Percentiles rank a stretch among this genome's conserved stretches.
phyloP scores from a whole-genome alignment of 1,140 invertebrate species.

The Drosophila melanica region DNA sequence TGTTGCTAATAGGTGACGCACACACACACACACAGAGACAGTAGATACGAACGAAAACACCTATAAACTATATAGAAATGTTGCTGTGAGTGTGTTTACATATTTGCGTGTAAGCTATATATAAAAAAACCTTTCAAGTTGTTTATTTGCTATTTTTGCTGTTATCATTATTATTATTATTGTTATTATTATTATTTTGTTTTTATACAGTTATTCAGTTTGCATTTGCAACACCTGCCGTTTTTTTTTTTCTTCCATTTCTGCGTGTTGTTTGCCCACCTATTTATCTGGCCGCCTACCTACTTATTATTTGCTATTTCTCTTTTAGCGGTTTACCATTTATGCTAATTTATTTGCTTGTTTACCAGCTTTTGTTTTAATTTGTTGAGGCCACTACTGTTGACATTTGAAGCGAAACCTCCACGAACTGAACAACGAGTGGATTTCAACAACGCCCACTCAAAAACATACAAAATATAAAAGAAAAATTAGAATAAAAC shows the following conservation, averaged over 20 bases:
- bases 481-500: not conserved
- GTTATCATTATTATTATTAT: conserved; percentile 29
- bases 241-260: no score
- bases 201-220: conserved; percentile 45
- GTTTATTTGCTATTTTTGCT: conserved; percentile 28
- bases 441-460: conserved; percentile 50
- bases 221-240: conserved; percentile 72
- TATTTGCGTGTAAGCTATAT: not conserved
- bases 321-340: conserved; percentile 61
- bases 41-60: not conserved
- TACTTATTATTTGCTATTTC: conserved; percentile 39
- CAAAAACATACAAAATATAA: not conserved
- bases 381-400: conserved; percentile 71
- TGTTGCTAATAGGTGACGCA: conserved; percentile 1
- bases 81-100: not conserved
- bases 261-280: conserved; percentile 64
- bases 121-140: conserved; percentile 31
- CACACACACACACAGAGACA: conserved; percentile 2
- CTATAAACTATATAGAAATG: not conserved
- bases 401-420: conserved; percentile 59
- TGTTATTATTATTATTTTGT: conserved; percentile 33
- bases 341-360: conserved; percentile 81
- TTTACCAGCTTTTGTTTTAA: conserved; percentile 80
- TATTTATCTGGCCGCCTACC: conserved; percentile 15
- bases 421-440: conserved; percentile 11